Conservation (phyloP, 2,797 vertebrate genomes). For the Emys orbicularis region DNA sequence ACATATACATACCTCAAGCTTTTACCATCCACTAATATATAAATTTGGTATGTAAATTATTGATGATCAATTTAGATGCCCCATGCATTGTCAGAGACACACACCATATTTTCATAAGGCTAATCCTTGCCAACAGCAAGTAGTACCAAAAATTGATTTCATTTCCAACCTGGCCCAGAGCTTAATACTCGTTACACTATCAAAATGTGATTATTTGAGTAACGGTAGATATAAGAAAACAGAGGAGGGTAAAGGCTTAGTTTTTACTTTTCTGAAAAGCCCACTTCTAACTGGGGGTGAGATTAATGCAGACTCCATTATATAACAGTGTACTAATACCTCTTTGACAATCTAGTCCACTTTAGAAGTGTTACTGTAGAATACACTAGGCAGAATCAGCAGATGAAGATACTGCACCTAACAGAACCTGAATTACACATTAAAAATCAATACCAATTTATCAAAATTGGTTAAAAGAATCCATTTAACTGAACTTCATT, state of each 20-base stretch:
- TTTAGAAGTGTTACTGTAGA: conserved; percentile 73
- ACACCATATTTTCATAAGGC: conserved; percentile 91
- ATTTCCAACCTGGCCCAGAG: conserved; percentile 89
- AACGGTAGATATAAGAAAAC: conserved; percentile 73
- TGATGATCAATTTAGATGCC: conserved; percentile 81
- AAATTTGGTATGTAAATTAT: conserved; percentile 66
- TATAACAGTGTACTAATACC: conserved; percentile 71
- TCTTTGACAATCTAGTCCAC: conserved; percentile 78
- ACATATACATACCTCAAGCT: conserved; percentile 68
- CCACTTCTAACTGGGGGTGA: conserved; percentile 58
- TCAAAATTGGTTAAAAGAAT: conserved; percentile 50
- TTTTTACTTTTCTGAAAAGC: conserved; percentile 62
- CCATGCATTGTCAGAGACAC: conserved; percentile 94
- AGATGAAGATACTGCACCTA: conserved; percentile 73
- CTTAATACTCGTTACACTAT: conserved; percentile 76
- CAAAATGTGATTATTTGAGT: conserved; percentile 60
- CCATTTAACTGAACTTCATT: conserved; percentile 59
- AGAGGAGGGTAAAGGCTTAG: conserved; percentile 82
- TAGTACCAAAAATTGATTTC: conserved; percentile 85
- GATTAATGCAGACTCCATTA: conserved; percentile 74
- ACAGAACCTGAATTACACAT: conserved; percentile 65
- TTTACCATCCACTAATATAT: conserved; percentile 75
- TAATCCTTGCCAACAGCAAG: conserved; percentile 86
- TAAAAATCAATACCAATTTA: conserved; percentile 64
- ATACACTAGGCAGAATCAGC: conserved; percentile 70